Conservation (phyloP, 2,888 invertebrate species). For the Neoitamus cyanurus region DNA sequence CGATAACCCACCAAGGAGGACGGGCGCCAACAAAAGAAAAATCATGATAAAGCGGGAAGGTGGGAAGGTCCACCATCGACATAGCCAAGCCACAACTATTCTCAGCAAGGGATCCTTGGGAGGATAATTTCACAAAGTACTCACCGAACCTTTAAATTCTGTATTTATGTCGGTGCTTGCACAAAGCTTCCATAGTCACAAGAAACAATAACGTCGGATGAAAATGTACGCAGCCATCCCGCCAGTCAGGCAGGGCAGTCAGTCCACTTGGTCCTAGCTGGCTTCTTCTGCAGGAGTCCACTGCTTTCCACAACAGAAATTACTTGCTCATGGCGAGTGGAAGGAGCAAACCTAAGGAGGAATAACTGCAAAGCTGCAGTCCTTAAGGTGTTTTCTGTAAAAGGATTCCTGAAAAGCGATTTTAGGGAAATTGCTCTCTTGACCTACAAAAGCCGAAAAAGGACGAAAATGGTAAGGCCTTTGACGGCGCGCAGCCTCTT, state of each 20-base stretch:
- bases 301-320: not conserved
- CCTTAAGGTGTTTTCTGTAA: conserved; percentile 31
- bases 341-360: not conserved
- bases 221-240: conserved; percentile 27
- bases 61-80: not conserved
- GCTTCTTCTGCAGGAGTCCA: not conserved
- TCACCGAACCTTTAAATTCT: conserved; percentile 29
- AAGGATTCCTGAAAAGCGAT: conserved; percentile 12
- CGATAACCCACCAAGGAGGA: not conserved
- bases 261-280: not conserved
- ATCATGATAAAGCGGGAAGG: not conserved
- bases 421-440: conserved; percentile 26
- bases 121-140: conserved; percentile 38
- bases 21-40: not conserved
- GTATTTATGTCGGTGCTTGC: conserved; percentile 27
- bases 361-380: conserved; percentile 7
- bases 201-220: conserved; percentile 30
- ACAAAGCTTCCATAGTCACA: conserved; percentile 12
- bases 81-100: conserved; percentile 18
- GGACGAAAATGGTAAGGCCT: not conserved
- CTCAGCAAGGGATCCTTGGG: not conserved
- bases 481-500: not conserved
- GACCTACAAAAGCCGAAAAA: not conserved
- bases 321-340: conserved; percentile 2
- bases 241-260: not conserved